Evolutionary conservation across 2,888 invertebrate genomes (phyloP).

Genomic region (Xestoiulus laeticollis): DNA sequence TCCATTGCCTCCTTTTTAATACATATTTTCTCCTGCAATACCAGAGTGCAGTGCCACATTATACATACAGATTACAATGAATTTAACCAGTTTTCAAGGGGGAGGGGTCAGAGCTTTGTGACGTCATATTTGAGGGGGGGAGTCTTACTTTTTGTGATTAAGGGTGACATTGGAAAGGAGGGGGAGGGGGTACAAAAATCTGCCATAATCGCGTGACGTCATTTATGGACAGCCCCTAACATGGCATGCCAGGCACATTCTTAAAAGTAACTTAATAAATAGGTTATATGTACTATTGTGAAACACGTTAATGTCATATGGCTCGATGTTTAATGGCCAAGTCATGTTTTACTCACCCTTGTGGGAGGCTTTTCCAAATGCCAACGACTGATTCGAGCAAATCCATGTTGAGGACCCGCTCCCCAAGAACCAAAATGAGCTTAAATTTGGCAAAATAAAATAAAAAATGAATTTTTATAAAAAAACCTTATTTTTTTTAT

Average conservation of each 20-base stretch:
- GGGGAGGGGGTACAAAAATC: too few species aligned
- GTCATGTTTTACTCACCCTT: slow-evolving; percentile 64
- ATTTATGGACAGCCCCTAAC: too few species aligned
- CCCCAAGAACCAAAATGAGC: slow-evolving; percentile 97
- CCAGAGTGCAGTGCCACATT: too few species aligned
- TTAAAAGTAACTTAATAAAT: neutral
- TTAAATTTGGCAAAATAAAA: slow-evolving; percentile 65
- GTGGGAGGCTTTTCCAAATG: slow-evolving; percentile 88
- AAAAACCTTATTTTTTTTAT: neutral
- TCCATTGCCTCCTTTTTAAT: too few species aligned
- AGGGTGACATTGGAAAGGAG: too few species aligned
- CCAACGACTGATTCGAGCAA: slow-evolving; percentile 93
- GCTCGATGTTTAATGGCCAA: neutral
- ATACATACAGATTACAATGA: too few species aligned
- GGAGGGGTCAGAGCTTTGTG: too few species aligned
- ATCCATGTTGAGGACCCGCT: slow-evolving; percentile 95
- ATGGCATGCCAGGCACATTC: neutral
- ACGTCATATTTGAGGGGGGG: too few species aligned
- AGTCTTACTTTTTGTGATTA: too few species aligned
- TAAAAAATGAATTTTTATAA: slow-evolving; percentile 6
- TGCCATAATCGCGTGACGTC: too few species aligned
- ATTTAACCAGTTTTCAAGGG: too few species aligned
- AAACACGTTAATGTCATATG: neutral
- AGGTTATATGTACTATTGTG: neutral
- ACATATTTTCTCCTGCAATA: too few species aligned